Conservation (phyloP, 1,140 invertebrate species). For the Leptoteleia sp. region DNA sequence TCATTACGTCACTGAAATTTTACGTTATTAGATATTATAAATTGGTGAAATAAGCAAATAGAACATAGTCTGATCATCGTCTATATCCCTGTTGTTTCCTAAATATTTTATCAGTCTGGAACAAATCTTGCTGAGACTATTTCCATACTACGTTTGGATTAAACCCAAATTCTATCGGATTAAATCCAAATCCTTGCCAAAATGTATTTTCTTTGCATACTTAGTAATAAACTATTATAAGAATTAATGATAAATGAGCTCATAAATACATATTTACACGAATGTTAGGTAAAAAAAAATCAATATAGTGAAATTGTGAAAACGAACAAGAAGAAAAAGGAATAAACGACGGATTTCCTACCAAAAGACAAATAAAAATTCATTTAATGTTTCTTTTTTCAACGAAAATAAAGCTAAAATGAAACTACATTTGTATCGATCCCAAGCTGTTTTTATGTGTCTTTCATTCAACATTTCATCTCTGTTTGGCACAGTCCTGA, state of each 20-base stretch:
- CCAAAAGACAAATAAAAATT: constrained; percentile 30
- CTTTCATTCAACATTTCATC: constrained; percentile 47
- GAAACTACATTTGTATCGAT: constrained; percentile 31
- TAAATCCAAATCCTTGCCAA: too few species aligned
- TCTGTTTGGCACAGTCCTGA: constrained; percentile 9
- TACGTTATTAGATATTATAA: too few species aligned
- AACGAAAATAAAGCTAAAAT: constrained; percentile 35
- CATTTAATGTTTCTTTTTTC: constrained; percentile 29
- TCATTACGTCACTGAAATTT: too few species aligned
- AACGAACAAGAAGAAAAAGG: background rate
- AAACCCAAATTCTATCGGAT: too few species aligned
- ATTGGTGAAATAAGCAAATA: too few species aligned
- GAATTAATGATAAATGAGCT: constrained; percentile 11
- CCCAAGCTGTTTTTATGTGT: constrained; percentile 32
- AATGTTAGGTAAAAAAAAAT: constrained; percentile 14
- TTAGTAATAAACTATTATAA: too few species aligned
- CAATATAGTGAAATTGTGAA: constrained; percentile 19
- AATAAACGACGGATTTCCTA: background rate
- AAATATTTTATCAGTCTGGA: too few species aligned
- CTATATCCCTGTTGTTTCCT: too few species aligned
- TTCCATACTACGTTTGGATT: too few species aligned
- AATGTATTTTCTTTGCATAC: too few species aligned
- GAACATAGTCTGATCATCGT: too few species aligned
- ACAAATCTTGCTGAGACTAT: too few species aligned
- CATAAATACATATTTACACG: constrained; percentile 3